Evolutionary conservation across 2,888 invertebrate genomes (phyloP), one percentile per base, ranked within the genome.

Genomic region (Mermis nigrescens): DNA sequence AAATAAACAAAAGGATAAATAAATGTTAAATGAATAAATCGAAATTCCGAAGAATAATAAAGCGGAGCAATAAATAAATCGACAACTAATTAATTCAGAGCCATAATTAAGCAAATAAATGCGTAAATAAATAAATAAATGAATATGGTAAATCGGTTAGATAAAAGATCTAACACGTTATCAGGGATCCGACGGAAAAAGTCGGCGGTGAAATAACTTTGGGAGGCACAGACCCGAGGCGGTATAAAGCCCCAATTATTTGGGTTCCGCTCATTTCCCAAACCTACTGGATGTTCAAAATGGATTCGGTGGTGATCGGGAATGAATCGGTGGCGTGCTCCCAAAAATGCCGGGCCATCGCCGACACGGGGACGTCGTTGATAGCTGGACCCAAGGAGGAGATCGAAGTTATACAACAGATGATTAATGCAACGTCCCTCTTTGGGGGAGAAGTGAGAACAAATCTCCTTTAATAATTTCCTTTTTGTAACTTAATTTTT

Each of bases 211-310:
- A 72, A 62, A 66, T 72, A 61, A 73, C 72, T 3, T 64, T 72
- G 66, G 98, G 98, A 67, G 98, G 95, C 24, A 88, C 88, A 4
- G 95, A 99, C 79, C 83, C 88, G 1, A 79, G 82, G 61, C 84
- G 90, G 74, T 95, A 89, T 76, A 78, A 77, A 59, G 91, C 90
- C 28, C 81, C 86, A 66, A 86, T 98, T 74, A 87, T 87, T 1
- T 92, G 91, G 75, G 78, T 88, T 65, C 82, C 85, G 1, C 85
- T 98, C 0, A 80, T 82, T 64, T 80, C 81, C 63, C 80, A 88
- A 76, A 85, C 85, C 60, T 99, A 98, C 77, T 99, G 98, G 98
- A 91, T 95, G 79, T 87, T 99, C 76, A 80, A 79, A 72, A 85
- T 98, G 86, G 88, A 92, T 72, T 76, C 76, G 53, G 62, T 71